These are phyloP conservation scores for Bibio marci DNA, from an alignment of 2,888 invertebrate species.

Conservation along the genomic window DNA sequence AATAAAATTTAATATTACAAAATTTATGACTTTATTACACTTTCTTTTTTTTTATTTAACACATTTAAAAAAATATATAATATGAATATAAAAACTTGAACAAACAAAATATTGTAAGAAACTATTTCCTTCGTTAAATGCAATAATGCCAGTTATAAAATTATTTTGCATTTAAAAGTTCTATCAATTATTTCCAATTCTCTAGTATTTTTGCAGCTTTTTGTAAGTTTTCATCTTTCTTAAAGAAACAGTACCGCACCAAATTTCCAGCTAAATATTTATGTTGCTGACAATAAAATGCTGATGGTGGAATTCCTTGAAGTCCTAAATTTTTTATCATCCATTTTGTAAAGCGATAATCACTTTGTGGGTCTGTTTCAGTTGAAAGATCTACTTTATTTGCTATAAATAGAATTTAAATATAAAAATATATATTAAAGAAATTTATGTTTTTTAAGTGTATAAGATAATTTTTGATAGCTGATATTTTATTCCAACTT, in stretches of 20 bases:
- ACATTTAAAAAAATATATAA: no score
- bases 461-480: no score
- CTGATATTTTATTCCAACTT: no score
- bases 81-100: no score
- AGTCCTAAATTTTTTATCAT: conserved; percentile 84
- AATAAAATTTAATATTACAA: no score
- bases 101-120: no score
- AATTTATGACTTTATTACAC: no score
- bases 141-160: background rate
- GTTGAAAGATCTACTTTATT: conserved; percentile 47
- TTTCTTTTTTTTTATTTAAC: no score
- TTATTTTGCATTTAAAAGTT: no score
- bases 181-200: conserved; percentile 35
- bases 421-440: conserved; percentile 2
- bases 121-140: no score
- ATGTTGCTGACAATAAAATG: conserved; percentile 72
- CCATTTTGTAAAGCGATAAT: conserved; percentile 92
- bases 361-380: conserved; percentile 57
- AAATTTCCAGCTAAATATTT: conserved; percentile 69
- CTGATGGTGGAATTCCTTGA: conserved; percentile 85
- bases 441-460: no score
- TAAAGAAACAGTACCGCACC: conserved; percentile 88
- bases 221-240: conserved; percentile 60
- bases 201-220: conserved; percentile 46
- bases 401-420: conserved; percentile 24